phyloP scores from a whole-genome alignment of 2,797 vertebrate genomes.

The Triplophysa yarkandensis region DNA sequence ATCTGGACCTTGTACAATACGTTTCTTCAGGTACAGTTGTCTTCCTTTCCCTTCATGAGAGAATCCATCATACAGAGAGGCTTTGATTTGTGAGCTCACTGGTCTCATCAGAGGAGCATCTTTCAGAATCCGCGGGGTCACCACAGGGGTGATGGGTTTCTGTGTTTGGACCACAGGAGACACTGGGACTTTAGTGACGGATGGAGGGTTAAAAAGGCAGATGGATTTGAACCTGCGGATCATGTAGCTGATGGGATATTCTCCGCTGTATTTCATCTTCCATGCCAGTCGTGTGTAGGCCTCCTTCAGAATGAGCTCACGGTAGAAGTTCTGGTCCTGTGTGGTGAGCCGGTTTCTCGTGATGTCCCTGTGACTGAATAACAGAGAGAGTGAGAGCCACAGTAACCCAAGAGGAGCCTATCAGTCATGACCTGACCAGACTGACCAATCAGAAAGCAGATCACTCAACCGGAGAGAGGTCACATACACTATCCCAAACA shows the following conservation, averaged over 20 bases:
- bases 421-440: slow-evolving; percentile 21
- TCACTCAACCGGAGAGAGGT: slow-evolving; percentile 18
- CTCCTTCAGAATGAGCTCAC: slow-evolving; percentile 79
- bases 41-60: slow-evolving; percentile 77
- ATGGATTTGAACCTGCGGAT: slow-evolving; percentile 39
- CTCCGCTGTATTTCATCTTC: slow-evolving; percentile 71
- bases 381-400: slow-evolving; percentile 30
- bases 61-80: slow-evolving; percentile 74
- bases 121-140: neutral
- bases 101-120: slow-evolving; percentile 72
- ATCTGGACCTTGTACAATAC: slow-evolving; percentile 68
- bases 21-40: slow-evolving; percentile 69
- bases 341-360: slow-evolving; percentile 74
- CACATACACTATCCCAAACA: neutral
- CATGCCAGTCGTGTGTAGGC: slow-evolving; percentile 67
- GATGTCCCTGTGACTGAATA: neutral
- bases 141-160: neutral
- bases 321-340: slow-evolving; percentile 75
- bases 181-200: slow-evolving; percentile 46
- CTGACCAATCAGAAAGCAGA: slow-evolving; percentile 47
- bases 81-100: slow-evolving; percentile 62
- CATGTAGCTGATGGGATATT: slow-evolving; percentile 55
- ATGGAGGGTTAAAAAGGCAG: slow-evolving; percentile 17
- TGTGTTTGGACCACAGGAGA: slow-evolving; percentile 57
- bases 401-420: slow-evolving; percentile 44